A percentile compares a stretch with the other conserved stretches of the same genome.
Evolutionary conservation across 2,113 vertebrate species (phyloP).

Genomic region (Cottus gobio): DNA sequence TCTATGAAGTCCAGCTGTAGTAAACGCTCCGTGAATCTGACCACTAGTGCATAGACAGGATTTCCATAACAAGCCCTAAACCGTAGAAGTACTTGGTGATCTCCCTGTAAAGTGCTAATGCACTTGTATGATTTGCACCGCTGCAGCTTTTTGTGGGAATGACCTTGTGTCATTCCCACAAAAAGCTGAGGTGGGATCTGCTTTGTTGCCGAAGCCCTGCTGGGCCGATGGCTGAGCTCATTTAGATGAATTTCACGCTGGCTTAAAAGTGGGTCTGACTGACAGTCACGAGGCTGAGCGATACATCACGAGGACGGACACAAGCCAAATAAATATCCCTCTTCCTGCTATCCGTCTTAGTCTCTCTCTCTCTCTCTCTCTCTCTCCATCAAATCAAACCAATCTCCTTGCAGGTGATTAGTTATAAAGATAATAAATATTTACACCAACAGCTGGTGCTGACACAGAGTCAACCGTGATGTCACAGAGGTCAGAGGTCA

Average conservation of each 20-base stretch:
- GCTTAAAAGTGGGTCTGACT: not conserved
- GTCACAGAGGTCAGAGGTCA: slow-evolving; percentile 63
- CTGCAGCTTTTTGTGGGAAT: not conserved
- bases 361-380: not conserved
- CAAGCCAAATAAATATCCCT: not conserved
- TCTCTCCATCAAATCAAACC: not conserved
- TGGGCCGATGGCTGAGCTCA: not conserved
- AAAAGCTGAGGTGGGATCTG: not conserved
- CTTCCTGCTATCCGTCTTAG: not conserved
- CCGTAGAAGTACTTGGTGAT: not conserved
- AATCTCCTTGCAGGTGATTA: not conserved
- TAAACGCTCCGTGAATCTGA: too few relatives aligned
- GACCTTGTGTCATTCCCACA: not conserved
- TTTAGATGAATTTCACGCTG: not conserved
- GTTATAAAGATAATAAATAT: slow-evolving; percentile 43
- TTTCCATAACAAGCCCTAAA: not conserved
- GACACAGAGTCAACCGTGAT: slow-evolving; percentile 21
- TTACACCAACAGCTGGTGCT: slow-evolving; percentile 44
- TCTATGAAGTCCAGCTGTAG: not conserved
- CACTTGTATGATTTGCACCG: not conserved
- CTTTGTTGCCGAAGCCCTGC: not conserved
- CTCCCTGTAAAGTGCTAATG: not conserved
- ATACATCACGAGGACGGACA: not conserved
- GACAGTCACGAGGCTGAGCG: not conserved
- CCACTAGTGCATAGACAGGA: not conserved